A percentile compares a stretch with the other conserved stretches of the same genome.
Conservation (phyloP, 2,888 invertebrate genomes). For the Blastobasis lacticolella region DNA sequence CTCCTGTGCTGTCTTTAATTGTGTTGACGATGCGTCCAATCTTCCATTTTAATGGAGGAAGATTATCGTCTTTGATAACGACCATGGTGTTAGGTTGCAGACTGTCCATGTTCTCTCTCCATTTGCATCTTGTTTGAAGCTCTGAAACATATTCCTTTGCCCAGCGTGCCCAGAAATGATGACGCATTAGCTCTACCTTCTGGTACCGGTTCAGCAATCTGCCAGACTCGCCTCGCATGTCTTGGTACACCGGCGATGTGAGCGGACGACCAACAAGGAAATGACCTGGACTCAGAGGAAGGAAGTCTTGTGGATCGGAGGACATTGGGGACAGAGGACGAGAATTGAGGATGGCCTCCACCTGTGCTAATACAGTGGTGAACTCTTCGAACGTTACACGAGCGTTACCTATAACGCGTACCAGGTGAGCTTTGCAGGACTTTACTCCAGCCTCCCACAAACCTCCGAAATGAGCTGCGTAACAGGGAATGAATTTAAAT, state of each 20-base stretch:
- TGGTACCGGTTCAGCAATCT: slow-evolving; percentile 7
- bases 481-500: slow-evolving; percentile 5
- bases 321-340: slow-evolving; percentile 1
- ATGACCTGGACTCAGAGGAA: slow-evolving; percentile 2
- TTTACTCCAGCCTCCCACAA: slow-evolving; percentile 7
- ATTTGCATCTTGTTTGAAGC: background rate
- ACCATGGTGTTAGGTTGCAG: background rate
- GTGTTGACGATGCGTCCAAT: background rate
- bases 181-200: slow-evolving; percentile 4
- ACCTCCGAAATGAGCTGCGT: slow-evolving; percentile 7
- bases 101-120: background rate
- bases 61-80: background rate
- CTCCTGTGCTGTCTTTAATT: slow-evolving; percentile 7
- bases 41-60: background rate
- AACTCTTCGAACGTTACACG: background rate
- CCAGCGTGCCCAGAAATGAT: background rate
- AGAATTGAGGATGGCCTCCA: background rate
- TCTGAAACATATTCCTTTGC: background rate
- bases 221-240: background rate
- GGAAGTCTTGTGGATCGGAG: slow-evolving; percentile 5
- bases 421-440: background rate
- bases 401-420: background rate
- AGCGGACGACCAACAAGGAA: slow-evolving; percentile 3
- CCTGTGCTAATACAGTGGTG: background rate
- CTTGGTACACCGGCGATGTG: slow-evolving; percentile 7